phyloP scores from a whole-genome alignment of 2,888 invertebrate genomes.

The Callinectes sapidus region DNA sequence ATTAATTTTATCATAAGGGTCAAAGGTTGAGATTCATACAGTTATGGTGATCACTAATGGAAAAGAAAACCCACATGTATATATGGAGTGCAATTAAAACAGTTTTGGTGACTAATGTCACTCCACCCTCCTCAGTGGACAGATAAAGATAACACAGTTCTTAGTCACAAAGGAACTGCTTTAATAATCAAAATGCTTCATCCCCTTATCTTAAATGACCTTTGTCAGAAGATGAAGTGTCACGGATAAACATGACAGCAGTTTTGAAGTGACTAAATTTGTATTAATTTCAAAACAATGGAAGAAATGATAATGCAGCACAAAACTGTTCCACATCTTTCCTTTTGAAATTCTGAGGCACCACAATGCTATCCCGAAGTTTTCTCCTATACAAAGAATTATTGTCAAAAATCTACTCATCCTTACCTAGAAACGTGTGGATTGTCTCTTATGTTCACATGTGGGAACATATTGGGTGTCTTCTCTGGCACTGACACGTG shows the following conservation, averaged over 20 bases:
- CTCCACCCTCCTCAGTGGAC: too few species aligned
- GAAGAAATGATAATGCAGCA: neutral
- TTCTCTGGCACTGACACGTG: conserved; percentile 94
- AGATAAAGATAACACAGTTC: too few species aligned
- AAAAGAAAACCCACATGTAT: too few species aligned
- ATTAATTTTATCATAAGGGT: neutral
- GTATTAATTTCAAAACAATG: neutral
- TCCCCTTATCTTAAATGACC: too few species aligned
- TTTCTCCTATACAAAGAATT: neutral
- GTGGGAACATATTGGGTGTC: conserved; percentile 95
- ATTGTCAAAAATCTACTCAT: neutral
- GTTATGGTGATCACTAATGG: neutral
- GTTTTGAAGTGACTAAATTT: neutral
- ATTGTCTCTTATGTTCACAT: conserved; percentile 93
- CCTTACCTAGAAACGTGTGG: conserved; percentile 95
- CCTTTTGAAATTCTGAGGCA: neutral
- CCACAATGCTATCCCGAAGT: neutral
- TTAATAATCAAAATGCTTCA: too few species aligned
- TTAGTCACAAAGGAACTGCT: too few species aligned
- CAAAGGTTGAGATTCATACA: neutral
- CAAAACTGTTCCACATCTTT: neutral
- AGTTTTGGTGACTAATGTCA: too few species aligned
- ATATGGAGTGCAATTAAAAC: too few species aligned
- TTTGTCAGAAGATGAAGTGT: too few species aligned
- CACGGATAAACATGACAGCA: too few species aligned